Evolutionary conservation across 2,797 vertebrate species (phyloP).

Genomic region (Pteronotus mesoamericanus): DNA sequence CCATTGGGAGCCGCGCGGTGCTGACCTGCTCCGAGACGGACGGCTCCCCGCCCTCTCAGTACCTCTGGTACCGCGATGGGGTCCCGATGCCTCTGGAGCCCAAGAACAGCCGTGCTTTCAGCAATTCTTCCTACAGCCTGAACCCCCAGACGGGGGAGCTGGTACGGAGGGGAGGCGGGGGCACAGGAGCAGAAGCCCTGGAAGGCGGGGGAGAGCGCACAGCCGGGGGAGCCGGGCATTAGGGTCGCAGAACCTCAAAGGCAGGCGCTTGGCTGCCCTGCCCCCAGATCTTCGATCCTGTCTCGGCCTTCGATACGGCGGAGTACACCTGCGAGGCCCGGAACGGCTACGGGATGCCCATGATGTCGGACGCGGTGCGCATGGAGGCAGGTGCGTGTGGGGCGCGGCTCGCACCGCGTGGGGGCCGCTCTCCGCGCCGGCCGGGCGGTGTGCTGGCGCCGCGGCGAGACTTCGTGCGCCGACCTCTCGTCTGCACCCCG

Average conservation of each 20-base stretch:
- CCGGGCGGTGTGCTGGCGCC: accelerated
- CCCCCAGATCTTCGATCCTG: slow-evolving; percentile 81
- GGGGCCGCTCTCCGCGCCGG: no score
- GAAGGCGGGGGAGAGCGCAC: background rate
- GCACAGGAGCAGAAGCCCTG: accelerated
- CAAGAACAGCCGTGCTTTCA: slow-evolving; percentile 80
- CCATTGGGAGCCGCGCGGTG: slow-evolving; percentile 76
- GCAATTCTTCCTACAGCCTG: slow-evolving; percentile 88
- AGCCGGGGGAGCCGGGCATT: background rate
- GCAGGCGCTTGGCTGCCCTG: background rate
- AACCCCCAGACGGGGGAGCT: slow-evolving; percentile 81
- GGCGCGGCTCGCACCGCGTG: accelerated
- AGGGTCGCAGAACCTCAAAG: background rate
- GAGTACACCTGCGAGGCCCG: slow-evolving; percentile 86
- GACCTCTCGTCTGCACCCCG: background rate
- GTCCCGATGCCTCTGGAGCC: slow-evolving; percentile 83
- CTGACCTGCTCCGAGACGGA: slow-evolving; percentile 84
- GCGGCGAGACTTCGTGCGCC: accelerated
- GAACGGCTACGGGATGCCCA: slow-evolving; percentile 81
- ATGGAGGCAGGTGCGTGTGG: slow-evolving; percentile 91
- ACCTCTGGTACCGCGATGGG: slow-evolving; percentile 86
- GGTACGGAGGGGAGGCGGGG: slow-evolving; percentile 76
- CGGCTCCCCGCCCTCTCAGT: slow-evolving; percentile 85
- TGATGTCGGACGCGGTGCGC: slow-evolving; percentile 66
- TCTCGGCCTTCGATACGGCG: slow-evolving; percentile 78